Conservation (phyloP, 2,888 invertebrate genomes). For the Nebria brevicollis region DNA sequence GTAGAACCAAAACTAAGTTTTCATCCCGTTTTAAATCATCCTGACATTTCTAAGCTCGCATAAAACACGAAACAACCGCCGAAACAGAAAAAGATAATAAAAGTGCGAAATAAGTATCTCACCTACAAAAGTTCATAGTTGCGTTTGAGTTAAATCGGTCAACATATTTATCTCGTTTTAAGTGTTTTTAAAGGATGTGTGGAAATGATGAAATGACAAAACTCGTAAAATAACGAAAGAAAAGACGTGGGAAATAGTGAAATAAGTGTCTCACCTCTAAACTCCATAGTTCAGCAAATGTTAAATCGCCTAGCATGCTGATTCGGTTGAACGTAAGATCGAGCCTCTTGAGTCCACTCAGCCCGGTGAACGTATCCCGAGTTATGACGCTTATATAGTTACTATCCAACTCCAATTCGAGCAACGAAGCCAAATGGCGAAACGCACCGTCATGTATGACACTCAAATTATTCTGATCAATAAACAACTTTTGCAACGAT, state of each 20-base stretch:
- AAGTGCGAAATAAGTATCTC: slow-evolving; percentile 17
- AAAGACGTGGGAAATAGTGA: slow-evolving; percentile 11
- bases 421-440: slow-evolving; percentile 75
- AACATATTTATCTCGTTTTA: slow-evolving; percentile 16
- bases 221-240: not conserved
- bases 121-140: slow-evolving; percentile 6
- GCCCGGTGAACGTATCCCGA: slow-evolving; percentile 80
- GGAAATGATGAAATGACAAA: too few species aligned
- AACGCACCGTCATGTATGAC: slow-evolving; percentile 87
- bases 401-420: slow-evolving; percentile 82
- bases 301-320: slow-evolving; percentile 80
- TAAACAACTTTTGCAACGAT: slow-evolving; percentile 75
- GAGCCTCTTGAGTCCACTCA: slow-evolving; percentile 77
- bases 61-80: slow-evolving; percentile 21
- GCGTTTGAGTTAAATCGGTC: slow-evolving; percentile 16
- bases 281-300: slow-evolving; percentile 82
- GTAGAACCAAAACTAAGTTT: slow-evolving; percentile 19
- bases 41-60: slow-evolving; percentile 24
- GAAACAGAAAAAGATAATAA: slow-evolving; percentile 26
- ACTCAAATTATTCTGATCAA: slow-evolving; percentile 88
- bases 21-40: slow-evolving; percentile 20
- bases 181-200: too few species aligned
- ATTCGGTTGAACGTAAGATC: slow-evolving; percentile 80
- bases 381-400: slow-evolving; percentile 81
- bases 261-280: slow-evolving; percentile 64